Base-by-base conservation (phyloP, 1,140 invertebrate species). In the Saccostrea glomerata region DNA sequence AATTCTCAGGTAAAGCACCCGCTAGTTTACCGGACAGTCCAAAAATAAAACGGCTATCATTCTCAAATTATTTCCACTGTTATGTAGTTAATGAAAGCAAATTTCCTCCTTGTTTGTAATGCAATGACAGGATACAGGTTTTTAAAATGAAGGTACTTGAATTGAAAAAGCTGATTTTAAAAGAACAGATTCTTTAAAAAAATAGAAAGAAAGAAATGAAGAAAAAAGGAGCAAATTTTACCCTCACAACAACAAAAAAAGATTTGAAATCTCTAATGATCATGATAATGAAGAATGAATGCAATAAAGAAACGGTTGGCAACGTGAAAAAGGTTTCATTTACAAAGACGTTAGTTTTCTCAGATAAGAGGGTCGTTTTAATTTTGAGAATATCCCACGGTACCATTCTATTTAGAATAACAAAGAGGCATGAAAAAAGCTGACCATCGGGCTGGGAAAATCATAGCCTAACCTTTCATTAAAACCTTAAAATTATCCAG, bases 391-490 rank as follows among this genome's bases (percentile, higher is more conserved):
- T 77, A 77, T 77, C 70, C 70, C 70, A 77, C 70, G 70, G 23
- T 77, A 30, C 25, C 13, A 25, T 13, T 25, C 25, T 25, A 40
- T 77, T 36, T 30, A 77, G 70, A 36, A 77, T 30, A 77, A 77
- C 25, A 77, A 77, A 77, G 11, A 77, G 70, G 25, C 70, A 36
- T 77, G 25, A 30, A 77, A 77, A 73, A 30, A 7, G 30, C 25
- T 77, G 70, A 77, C 70, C 70, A 73, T 73, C n/a, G 13, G 23
- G 30, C 70, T 73, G 70, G 23, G 70, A 73, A 73, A 73, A 73
- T 25, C 12, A 2, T 36, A 17, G 3, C 30, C 9, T 3, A 73
- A 25, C 12, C 30, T 73, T 73, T 13, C 1, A 30, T 63, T 36
- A 60, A 17, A 60, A 60, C 58, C 58, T 60, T 17, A 58, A 4